Base-by-base conservation (phyloP, 23 tunicate species). In the Trididemnum clinides region DNA sequence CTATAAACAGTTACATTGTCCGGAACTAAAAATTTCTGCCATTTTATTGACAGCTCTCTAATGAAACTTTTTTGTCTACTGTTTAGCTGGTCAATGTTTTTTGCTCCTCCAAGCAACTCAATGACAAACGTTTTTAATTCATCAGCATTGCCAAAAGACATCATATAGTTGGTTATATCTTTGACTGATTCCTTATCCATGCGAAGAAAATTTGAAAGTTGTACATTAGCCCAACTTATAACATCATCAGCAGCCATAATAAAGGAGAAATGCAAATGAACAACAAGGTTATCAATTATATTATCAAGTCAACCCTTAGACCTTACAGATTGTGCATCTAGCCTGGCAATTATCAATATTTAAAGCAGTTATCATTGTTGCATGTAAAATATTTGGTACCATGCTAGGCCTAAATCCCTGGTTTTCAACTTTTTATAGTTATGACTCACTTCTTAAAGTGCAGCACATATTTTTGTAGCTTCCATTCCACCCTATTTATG, bases 1-100 rank as follows among this genome's bases (percentile, higher is more conserved):
- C 59, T 83, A 54, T 92, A 92, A 19, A 87, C 91, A 19, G 69
- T 83, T 35, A 92, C 84, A 77, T 82, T 87, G 6, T 92, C 97
- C 23, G 91, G 91, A 33, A 71, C 85, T 10, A 44, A 50, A 6
- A 51, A 20, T 80, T 59, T 80, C 51, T 87, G 86, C 91, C 91
- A 87, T 36, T 51, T 50, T 28, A 70, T 4, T 18, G 2, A 28
- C 26, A 71, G 58, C 32, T 83, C 80, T 33, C 82, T 39, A 2
- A 84, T 21, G 33, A 84, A 84, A 37, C 73, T 64, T 34, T 57
- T 51, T 70, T 84, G 78, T 15, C 82, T 71, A 12, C 82, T 82
- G 73, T 84, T 51, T 6, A 84, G 33, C 1, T 34, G 34, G 5
- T 31, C 5, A 3, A 25, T 54, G 34, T 34, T 39, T 26, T 33